Evolutionary conservation across 2,888 invertebrate genomes (phyloP).

Genomic region (Hybos culiciformis): DNA sequence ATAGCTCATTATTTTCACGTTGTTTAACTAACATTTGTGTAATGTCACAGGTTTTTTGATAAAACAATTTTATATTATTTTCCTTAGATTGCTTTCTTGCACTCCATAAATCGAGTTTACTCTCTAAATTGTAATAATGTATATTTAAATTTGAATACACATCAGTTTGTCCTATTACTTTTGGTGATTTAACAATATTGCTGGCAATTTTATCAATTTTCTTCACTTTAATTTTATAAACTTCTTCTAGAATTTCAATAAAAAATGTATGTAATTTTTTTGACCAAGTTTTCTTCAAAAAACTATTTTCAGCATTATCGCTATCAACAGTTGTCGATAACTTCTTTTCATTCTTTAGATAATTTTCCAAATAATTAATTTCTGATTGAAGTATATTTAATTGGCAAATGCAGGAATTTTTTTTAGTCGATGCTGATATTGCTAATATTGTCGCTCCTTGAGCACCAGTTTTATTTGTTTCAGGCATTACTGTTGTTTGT

Average conservation of each 20-base stretch:
- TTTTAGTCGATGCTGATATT: no score
- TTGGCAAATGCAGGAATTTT: no score
- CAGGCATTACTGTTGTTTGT: no score
- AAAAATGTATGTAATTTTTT: neutral
- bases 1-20: neutral
- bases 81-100: neutral
- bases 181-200: neutral
- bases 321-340: no score
- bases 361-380: no score
- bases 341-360: no score
- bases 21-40: neutral
- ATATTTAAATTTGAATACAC: neutral
- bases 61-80: no score
- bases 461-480: no score
- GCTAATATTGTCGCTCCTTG: no score
- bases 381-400: no score
- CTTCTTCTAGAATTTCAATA: neutral
- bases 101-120: neutral
- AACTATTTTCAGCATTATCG: no score
- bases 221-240: neutral
- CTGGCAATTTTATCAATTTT: neutral
- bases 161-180: neutral
- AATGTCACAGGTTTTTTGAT: neutral
- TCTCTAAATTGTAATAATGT: neutral
- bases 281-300: neutral